Evolutionary conservation across 2,888 invertebrate species (phyloP).

Genomic region (Drosophila picticornis): DNA sequence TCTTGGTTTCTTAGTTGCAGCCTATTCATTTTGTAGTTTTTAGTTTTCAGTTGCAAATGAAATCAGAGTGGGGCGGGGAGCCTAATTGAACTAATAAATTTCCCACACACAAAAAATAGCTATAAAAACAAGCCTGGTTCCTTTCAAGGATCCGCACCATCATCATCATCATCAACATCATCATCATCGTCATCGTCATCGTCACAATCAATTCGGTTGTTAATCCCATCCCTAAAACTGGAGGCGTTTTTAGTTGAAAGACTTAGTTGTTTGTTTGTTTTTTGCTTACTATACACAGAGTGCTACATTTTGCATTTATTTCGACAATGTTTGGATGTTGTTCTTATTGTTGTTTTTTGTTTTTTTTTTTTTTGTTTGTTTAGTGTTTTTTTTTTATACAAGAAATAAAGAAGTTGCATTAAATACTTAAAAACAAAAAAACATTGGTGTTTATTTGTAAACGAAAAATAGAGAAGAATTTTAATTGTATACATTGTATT

Average conservation of each 20-base stretch:
- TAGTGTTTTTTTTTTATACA: conserved; percentile 33
- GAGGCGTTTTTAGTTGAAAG: conserved; percentile 36
- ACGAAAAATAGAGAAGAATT: conserved; percentile 35
- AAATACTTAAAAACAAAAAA: conserved; percentile 60
- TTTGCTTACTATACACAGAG: conserved; percentile 74
- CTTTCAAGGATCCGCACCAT: background rate
- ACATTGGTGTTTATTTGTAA: conserved; percentile 45
- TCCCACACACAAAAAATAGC: conserved; percentile 3
- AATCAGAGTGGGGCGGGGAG: background rate
- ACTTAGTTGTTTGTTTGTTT: conserved; percentile 32
- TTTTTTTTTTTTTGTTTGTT: conserved; percentile 12
- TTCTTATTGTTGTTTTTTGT: background rate
- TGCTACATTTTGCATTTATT: conserved; percentile 72
- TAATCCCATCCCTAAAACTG: conserved; percentile 1
- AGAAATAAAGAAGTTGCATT: conserved; percentile 56
- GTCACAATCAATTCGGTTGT: background rate
- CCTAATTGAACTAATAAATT: background rate
- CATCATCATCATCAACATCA: background rate
- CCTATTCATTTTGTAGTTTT: conserved; percentile 1
- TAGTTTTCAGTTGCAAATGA: conserved; percentile 39
- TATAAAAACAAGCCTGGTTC: background rate
- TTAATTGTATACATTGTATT: conserved; percentile 37
- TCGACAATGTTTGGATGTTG: conserved; percentile 52
- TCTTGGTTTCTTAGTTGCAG: background rate
- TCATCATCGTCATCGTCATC: background rate